Base-by-base conservation (phyloP, 2,888 invertebrate genomes). In the Lasioglossum lativentre region DNA sequence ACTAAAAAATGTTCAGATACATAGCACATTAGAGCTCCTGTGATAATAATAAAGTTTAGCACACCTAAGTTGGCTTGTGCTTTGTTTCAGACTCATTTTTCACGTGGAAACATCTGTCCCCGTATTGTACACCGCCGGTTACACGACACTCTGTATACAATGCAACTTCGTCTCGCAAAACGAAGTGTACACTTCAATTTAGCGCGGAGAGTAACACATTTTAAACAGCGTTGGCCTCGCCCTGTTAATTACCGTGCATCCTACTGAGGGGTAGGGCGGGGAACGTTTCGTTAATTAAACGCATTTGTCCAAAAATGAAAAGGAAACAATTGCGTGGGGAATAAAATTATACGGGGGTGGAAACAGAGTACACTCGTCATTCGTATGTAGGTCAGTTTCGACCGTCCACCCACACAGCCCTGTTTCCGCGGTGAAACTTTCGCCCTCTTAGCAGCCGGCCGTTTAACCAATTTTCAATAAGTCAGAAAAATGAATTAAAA, bases 401-500 rank as follows among this genome's bases (percentile, higher is more conserved):
- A 72, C 75, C 78, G 78, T 85, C 52, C 52, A 23, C 52, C 1
- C 19, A 4, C 14, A 0, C 66, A 19, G 1, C 2, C 66, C 34
- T 19, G n/a, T 14, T 78, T 40, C 34, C 38, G 14, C 19, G 79
- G 27, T 45, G 74, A 78, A 75, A 38, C 56, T 84, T 63, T 72
- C 72, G 56, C 75, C 72, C 72, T 56, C 56, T 84, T 75, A 63
- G 66, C 71, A n/a, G 56, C n/a, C 71, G 14, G 38, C 14, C 72
- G 85, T 30, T 85, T 72, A 78, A 78, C 63, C 78, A 85, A 84
- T 85, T 78, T 84, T 78, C 78, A 42, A 85, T 78, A 75, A 75
- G 38, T 42, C 56, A 63, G 85, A 78, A 84, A 85, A 85, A 75
- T 84, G 85, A 66, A 78, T 84, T 45, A 78, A 84, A 85, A 78